Conservation (phyloP, 2,888 invertebrate species). For the Drosophila yooni region DNA sequence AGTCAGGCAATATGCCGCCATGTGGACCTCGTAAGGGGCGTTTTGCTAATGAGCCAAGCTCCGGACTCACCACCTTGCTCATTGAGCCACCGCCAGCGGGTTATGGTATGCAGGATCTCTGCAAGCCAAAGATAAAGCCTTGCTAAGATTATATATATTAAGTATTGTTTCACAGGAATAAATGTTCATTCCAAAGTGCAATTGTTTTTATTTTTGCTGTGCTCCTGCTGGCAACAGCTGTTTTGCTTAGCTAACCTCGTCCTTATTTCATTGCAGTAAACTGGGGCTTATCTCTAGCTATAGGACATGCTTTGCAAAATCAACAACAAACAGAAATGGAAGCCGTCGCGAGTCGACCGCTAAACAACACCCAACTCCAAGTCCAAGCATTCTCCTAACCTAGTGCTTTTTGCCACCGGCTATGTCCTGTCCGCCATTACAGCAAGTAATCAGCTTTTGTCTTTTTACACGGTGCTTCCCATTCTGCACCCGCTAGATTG, state of each 20-base stretch:
- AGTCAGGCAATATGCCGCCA: conserved; percentile 25
- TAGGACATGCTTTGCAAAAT: conserved; percentile 68
- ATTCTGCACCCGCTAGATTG: not conserved
- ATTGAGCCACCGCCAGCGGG: conserved; percentile 48
- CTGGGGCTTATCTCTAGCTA: conserved; percentile 55
- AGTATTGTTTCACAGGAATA: conserved; percentile 45
- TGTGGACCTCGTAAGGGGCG: conserved; percentile 49
- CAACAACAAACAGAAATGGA: conserved; percentile 59
- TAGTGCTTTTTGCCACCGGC: conserved; percentile 13
- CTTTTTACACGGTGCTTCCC: conserved; percentile 37
- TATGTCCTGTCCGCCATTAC: conserved; percentile 68
- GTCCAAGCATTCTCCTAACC: conserved; percentile 8
- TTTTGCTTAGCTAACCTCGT: conserved; percentile 58
- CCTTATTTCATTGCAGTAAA: conserved; percentile 32
- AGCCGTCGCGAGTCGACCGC: conserved; percentile 56
- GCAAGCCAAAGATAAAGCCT: conserved; percentile 13
- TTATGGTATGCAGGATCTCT: conserved; percentile 49
- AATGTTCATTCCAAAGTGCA: conserved; percentile 43
- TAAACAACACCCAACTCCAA: conserved; percentile 41
- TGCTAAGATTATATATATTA: conserved; percentile 13
- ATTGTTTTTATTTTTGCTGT: conserved; percentile 5
- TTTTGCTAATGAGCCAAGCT: conserved; percentile 46
- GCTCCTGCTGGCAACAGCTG: conserved; percentile 61
- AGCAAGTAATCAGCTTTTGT: conserved; percentile 78
- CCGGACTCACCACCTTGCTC: conserved; percentile 36